Conservation (phyloP, 2,888 invertebrate species). For the Dryadula phaetusa region DNA sequence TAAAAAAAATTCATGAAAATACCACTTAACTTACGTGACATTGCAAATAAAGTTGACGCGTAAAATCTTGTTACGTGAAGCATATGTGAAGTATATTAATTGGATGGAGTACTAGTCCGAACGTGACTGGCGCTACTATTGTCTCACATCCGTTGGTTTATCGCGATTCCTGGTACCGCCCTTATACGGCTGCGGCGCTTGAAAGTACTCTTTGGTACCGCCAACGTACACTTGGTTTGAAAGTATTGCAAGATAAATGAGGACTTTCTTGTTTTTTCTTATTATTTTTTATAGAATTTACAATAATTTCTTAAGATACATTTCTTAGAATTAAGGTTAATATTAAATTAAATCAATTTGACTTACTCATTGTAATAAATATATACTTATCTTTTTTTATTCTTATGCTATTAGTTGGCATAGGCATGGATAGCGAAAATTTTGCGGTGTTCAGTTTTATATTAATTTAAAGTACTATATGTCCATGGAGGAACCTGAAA, state of each 20-base stretch:
- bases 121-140: conserved; percentile 41
- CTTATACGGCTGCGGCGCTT: conserved; percentile 40
- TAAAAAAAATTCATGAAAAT: no score
- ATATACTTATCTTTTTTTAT: no score
- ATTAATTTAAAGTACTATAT: no score
- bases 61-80: conserved; percentile 41
- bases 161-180: conserved; percentile 33
- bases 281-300: no score
- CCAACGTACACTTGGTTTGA: not conserved
- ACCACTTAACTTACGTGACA: conserved; percentile 20
- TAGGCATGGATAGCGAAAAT: no score
- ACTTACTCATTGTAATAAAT: no score
- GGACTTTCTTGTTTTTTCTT: not conserved
- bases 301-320: no score
- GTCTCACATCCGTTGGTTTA: conserved; percentile 41
- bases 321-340: no score
- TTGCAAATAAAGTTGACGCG: conserved; percentile 26
- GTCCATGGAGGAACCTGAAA: no score
- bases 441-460: no score
- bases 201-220: conserved; percentile 23
- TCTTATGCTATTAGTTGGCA: no score
- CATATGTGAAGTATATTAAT: conserved; percentile 38
- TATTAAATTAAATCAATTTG: no score
- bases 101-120: conserved; percentile 40
- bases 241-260: not conserved